Conservation (phyloP, 2,797 vertebrate genomes). For the Pangasius krempfi region DNA sequence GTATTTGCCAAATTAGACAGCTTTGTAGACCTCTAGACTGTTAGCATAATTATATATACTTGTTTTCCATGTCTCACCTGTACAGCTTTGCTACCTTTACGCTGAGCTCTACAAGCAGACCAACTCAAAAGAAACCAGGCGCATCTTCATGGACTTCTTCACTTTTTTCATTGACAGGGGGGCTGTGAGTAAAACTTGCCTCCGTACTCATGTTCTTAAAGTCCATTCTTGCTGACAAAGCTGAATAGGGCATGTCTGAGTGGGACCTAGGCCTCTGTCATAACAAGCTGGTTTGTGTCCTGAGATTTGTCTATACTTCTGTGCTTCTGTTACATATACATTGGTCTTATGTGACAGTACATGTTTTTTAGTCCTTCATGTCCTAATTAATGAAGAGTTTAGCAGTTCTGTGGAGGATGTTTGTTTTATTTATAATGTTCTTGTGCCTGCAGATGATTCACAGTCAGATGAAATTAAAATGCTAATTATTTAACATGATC, state of each 20-base stretch:
- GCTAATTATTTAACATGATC: slow-evolving; percentile 14
- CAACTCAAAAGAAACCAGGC: slow-evolving; percentile 96
- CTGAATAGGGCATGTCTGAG: neutral
- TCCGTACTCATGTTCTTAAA: neutral
- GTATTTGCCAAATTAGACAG: neutral
- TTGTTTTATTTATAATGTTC: neutral
- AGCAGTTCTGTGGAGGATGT: neutral
- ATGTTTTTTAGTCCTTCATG: neutral
- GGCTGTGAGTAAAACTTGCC: slow-evolving; percentile 80
- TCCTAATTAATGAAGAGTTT: neutral
- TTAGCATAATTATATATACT: neutral
- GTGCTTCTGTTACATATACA: neutral
- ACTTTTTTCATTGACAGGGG: slow-evolving; percentile 90
- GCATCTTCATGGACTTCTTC: slow-evolving; percentile 90
- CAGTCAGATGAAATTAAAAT: neutral
- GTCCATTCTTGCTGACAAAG: neutral
- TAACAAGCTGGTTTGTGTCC: slow-evolving; percentile 33
- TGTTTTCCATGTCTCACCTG: neutral
- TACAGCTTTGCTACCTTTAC: slow-evolving; percentile 93
- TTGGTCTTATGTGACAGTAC: neutral
- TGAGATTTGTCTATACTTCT: slow-evolving; percentile 19
- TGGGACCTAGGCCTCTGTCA: neutral
- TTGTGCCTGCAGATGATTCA: neutral
- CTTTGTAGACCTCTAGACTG: neutral
- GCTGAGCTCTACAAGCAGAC: slow-evolving; percentile 93